These are phyloP conservation scores for Drosophila mettleri DNA, from an alignment of 2,888 invertebrate species.

Conservation along the genomic window DNA sequence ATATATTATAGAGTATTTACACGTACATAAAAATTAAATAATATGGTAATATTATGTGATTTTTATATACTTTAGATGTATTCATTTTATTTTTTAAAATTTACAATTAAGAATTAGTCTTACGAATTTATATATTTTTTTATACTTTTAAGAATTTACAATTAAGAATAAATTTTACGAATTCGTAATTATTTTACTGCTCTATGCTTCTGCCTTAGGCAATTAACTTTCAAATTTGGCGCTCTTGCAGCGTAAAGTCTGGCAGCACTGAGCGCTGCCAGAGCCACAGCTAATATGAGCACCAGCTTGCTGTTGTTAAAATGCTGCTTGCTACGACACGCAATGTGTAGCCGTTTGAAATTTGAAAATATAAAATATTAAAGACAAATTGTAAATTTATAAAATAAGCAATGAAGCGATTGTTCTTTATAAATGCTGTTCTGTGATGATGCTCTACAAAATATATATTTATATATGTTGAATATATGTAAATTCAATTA, in stretches of 20 bases:
- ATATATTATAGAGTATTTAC: too few relatives aligned
- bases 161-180: too few relatives aligned
- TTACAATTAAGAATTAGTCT: too few relatives aligned
- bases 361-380: neutral
- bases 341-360: neutral
- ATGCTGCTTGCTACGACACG: conserved; percentile 14
- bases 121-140: neutral
- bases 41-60: too few relatives aligned
- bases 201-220: too few relatives aligned
- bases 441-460: neutral
- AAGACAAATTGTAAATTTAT: neutral
- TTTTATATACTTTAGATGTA: too few relatives aligned
- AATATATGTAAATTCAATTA: too few relatives aligned
- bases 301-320: neutral
- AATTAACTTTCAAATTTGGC: conserved; percentile 6
- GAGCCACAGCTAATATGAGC: conserved; percentile 7
- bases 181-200: neutral
- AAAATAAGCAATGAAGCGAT: neutral
- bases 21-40: too few relatives aligned
- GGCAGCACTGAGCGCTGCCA: conserved; percentile 28
- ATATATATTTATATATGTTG: too few relatives aligned
- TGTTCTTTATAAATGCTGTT: neutral
- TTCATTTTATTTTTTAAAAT: too few relatives aligned
- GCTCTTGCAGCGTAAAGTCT: neutral
- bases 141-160: neutral